A percentile compares a stretch with the other conserved stretches of the same genome.
Conservation (phyloP, 1,140 invertebrate genomes). For the roundworm (Caenorhabditis elegans) region DNA sequence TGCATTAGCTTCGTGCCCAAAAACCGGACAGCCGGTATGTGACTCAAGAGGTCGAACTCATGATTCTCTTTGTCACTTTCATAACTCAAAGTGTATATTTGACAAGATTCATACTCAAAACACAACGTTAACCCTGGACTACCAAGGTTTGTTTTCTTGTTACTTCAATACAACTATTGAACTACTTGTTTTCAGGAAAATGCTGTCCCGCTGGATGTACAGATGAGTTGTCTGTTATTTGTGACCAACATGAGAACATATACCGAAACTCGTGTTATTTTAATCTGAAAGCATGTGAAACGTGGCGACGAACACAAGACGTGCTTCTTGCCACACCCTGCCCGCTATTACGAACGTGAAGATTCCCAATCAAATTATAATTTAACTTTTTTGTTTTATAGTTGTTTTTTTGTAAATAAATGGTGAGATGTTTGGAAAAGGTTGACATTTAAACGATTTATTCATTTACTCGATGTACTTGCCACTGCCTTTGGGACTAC, state of each 20-base stretch:
- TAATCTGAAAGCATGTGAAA: slow-evolving; percentile 40
- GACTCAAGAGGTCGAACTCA: slow-evolving; percentile 43
- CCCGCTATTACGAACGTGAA: slow-evolving; percentile 27
- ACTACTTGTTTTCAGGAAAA: slow-evolving; percentile 27
- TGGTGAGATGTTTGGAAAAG: neutral
- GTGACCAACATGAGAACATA: slow-evolving; percentile 42
- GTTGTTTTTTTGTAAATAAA: slow-evolving; percentile 20
- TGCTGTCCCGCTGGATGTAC: slow-evolving; percentile 36
- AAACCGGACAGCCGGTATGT: slow-evolving; percentile 40
- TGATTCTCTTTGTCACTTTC: slow-evolving; percentile 40
- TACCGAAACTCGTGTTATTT: slow-evolving; percentile 43
- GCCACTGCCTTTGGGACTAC: neutral
- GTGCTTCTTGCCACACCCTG: slow-evolving; percentile 41
- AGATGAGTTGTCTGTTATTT: slow-evolving; percentile 35
- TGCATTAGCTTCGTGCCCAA: slow-evolving; percentile 32
- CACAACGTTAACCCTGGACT: slow-evolving; percentile 26
- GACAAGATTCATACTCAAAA: slow-evolving; percentile 43
- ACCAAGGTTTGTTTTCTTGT: slow-evolving; percentile 34
- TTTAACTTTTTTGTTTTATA: slow-evolving; percentile 23
- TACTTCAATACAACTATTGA: neutral
- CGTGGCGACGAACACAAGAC: slow-evolving; percentile 11
- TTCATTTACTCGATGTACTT: neutral
- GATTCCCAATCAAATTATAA: neutral
- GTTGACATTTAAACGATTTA: neutral
- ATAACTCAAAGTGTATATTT: slow-evolving; percentile 48